Evolutionary conservation across 92 coral and sea anemone genomes (phyloP).

Genomic region (Anthopleura xanthogrammica): DNA sequence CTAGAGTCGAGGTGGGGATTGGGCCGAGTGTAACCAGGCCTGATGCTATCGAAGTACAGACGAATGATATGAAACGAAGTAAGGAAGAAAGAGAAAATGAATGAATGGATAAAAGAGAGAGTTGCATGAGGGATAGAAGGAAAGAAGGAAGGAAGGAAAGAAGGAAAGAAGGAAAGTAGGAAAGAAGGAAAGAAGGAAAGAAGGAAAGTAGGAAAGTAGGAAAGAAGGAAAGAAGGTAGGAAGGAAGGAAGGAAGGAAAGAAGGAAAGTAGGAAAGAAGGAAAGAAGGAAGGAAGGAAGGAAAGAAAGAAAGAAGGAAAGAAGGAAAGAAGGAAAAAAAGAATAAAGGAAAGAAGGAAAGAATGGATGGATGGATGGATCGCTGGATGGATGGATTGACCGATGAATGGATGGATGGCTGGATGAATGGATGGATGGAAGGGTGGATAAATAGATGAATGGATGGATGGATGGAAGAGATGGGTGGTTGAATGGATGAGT

Average conservation of each 20-base stretch:
- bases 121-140: not conserved
- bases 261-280: not conserved
- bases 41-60: not conserved
- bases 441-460: too few relatives aligned
- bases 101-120: not conserved
- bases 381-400: too few relatives aligned
- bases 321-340: not conserved
- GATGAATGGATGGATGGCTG: too few relatives aligned
- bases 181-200: too few relatives aligned
- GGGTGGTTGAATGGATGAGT: too few relatives aligned
- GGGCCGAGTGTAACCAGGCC: conserved; percentile 21
- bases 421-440: too few relatives aligned
- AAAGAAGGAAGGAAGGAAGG: not conserved
- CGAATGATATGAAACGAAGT: not conserved
- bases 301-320: not conserved
- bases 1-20: not conserved
- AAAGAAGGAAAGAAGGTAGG: not conserved
- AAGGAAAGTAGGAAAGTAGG: not conserved
- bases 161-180: not conserved
- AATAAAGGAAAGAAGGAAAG: too few relatives aligned
- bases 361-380: too few relatives aligned
- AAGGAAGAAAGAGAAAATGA: not conserved
- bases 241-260: not conserved
- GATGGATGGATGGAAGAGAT: too few relatives aligned
- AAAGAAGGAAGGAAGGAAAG: not conserved